Evolutionary conservation across 2,113 vertebrate genomes (phyloP).

Genomic region (Spermophilus dauricus): DNA sequence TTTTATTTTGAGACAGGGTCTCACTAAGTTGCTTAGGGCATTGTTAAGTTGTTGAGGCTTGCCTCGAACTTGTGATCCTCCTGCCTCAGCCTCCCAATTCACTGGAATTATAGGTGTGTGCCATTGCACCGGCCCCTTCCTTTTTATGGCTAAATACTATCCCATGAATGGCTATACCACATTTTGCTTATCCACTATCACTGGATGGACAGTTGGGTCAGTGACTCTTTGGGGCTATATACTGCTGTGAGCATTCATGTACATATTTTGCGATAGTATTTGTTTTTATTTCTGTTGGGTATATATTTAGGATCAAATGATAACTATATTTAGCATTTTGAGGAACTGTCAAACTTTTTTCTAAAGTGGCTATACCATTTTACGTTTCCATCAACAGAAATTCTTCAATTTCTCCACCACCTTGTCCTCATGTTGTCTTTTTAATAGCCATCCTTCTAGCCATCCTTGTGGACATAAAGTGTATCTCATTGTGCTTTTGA

Average conservation of each 20-base stretch:
- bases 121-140: neutral
- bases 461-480: neutral
- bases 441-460: neutral
- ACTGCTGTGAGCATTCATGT: neutral
- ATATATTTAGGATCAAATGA: neutral
- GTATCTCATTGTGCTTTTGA: neutral
- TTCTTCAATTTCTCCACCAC: neutral
- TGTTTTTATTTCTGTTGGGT: neutral
- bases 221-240: neutral
- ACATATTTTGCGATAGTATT: neutral
- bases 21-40: too few relatives aligned
- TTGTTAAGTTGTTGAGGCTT: too few relatives aligned
- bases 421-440: neutral
- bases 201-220: neutral
- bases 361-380: neutral
- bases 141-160: conserved; percentile 16
- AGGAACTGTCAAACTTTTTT: neutral
- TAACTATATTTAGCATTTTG: conserved; percentile 16
- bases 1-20: too few relatives aligned
- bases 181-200: neutral
- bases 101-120: too few relatives aligned
- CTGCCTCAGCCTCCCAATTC: too few relatives aligned
- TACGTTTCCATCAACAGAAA: neutral
- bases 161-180: neutral
- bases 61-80: too few relatives aligned